Conservation (phyloP, 2,888 invertebrate species). For the Pyrrhosoma nymphula region DNA sequence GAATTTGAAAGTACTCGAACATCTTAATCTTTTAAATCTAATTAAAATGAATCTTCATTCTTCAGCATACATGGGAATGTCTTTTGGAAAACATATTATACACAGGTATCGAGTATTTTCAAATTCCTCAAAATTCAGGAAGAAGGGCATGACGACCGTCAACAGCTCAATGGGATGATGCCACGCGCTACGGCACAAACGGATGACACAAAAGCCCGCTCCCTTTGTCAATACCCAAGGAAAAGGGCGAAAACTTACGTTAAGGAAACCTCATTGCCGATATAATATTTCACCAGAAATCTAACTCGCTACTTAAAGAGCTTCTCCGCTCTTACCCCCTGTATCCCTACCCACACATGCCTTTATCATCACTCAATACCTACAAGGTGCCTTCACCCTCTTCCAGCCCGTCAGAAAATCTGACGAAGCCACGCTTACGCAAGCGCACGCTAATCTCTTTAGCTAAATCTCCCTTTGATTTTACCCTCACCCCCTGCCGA, state of each 20-base stretch:
- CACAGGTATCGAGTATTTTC: too few species aligned
- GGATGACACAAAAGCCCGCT: not conserved
- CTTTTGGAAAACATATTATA: too few species aligned
- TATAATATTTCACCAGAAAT: not conserved
- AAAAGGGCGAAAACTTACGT: not conserved
- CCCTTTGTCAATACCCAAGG: not conserved
- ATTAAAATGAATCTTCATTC: too few species aligned
- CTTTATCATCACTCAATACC: not conserved
- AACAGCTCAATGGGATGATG: not conserved
- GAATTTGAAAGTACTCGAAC: too few species aligned
- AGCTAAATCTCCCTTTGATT: constrained; percentile 60
- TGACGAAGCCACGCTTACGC: constrained; percentile 55
- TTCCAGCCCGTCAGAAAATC: not conserved
- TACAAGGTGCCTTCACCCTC: not conserved
- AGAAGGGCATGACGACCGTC: not conserved
- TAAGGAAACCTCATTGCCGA: not conserved
- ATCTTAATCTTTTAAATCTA: too few species aligned
- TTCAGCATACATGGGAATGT: too few species aligned
- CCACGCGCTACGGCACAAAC: not conserved
- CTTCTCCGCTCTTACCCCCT: not conserved
- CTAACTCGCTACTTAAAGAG: not conserved
- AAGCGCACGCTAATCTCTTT: constrained; percentile 57
- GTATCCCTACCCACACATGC: not conserved
- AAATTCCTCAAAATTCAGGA: too few species aligned
- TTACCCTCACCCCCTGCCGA: not conserved